phyloP scores from a whole-genome alignment of 2,113 vertebrate genomes.

The Pristiophorus japonicus region DNA sequence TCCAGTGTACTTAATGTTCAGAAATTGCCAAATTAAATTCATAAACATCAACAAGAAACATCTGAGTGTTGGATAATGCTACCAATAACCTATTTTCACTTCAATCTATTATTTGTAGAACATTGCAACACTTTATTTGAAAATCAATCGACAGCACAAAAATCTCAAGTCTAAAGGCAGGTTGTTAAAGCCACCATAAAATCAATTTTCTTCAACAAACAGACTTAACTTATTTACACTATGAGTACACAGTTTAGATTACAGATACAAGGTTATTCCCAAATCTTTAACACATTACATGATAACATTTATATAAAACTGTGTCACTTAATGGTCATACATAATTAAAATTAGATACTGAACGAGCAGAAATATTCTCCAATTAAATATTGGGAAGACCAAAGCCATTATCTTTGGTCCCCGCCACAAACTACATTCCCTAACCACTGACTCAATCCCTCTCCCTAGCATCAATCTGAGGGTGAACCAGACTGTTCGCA shows the following conservation, averaged over 20 bases:
- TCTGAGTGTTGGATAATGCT: neutral
- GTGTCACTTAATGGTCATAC: neutral
- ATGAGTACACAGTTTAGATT: neutral
- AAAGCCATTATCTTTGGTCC: no score
- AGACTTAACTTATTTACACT: neutral
- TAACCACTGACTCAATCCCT: no score
- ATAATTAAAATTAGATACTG: slow-evolving; percentile 8
- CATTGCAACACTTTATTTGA: neutral
- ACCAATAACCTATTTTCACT: neutral
- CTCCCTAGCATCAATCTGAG: no score
- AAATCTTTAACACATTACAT: no score
- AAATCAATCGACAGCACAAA: slow-evolving; percentile 7
- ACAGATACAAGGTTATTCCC: slow-evolving; percentile 2
- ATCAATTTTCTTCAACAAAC: slow-evolving; percentile 20
- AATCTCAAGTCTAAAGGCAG: neutral
- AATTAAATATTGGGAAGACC: no score
- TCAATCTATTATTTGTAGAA: neutral
- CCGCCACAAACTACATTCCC: no score
- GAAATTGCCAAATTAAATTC: neutral
- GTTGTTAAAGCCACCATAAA: neutral
- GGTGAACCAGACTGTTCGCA: no score
- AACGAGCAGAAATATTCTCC: no score
- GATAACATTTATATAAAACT: neutral
- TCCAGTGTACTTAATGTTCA: neutral
- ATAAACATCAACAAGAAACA: neutral